Evolutionary conservation across 2,113 vertebrate genomes (phyloP).

Genomic region (Cynoglossus semilaevis): DNA sequence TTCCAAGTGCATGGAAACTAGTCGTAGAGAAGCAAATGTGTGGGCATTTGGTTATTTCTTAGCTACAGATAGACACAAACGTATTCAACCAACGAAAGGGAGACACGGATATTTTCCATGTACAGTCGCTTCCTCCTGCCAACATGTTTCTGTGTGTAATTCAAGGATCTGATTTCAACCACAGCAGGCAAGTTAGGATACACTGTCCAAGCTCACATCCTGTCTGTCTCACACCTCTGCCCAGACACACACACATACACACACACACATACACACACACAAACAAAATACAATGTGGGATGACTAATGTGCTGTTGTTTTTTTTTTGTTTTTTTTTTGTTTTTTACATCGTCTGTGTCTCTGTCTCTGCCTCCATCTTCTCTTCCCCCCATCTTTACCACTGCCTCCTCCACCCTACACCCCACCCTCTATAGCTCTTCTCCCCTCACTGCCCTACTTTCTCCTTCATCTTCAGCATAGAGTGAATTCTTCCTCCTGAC

Average conservation of each 20-base stretch:
- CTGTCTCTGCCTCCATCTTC: conserved; percentile 24
- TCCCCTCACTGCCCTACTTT: conserved; percentile 77
- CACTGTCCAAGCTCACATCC: conserved; percentile 18
- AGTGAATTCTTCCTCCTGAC: conserved; percentile 76
- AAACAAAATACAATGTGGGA: conserved; percentile 3
- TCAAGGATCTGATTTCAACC: conserved; percentile 33
- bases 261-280: conserved; percentile 14
- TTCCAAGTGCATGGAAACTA: no score
- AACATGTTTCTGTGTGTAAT: conserved; percentile 23
- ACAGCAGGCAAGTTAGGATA: conserved; percentile 17
- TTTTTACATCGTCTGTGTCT: conserved; percentile 4
- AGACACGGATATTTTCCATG: conserved; percentile 43
- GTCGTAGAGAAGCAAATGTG: no score
- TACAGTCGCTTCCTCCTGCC: conserved; percentile 31
- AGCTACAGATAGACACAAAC: background rate
- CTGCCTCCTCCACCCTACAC: conserved; percentile 54
- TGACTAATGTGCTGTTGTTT: conserved; percentile 18
- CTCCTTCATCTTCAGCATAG: conserved; percentile 62
- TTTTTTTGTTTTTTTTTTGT: no score
- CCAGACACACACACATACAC: conserved; percentile 11
- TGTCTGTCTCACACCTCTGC: conserved; percentile 26
- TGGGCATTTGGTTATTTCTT: no score
- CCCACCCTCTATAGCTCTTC: conserved; percentile 57
- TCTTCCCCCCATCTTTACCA: conserved; percentile 42
- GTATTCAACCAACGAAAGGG: background rate